Conservation (phyloP, 2,797 vertebrate species). For the Molossus molossus region DNA sequence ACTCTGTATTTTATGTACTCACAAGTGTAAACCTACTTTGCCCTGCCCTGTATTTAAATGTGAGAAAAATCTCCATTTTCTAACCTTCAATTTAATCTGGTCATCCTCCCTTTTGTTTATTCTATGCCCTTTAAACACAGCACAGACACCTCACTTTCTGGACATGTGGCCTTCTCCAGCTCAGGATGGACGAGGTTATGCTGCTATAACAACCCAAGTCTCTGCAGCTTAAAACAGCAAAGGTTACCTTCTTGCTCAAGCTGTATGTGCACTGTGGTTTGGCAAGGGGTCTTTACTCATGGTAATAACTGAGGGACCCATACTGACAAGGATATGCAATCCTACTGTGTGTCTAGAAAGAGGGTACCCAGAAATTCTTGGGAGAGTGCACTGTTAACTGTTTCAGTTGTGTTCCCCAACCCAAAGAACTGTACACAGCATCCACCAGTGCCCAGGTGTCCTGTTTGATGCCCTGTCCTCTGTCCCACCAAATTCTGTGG, state of each 20-base stretch:
- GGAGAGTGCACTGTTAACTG: not conserved
- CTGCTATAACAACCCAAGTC: not conserved
- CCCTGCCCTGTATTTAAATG: not conserved
- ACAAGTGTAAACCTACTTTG: not conserved
- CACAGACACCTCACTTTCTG: not conserved
- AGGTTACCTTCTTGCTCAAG: not conserved
- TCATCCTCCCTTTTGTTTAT: not conserved
- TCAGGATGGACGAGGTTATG: not conserved
- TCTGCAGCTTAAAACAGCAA: not conserved
- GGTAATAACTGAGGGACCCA: not conserved
- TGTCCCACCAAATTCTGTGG: fast-evolving
- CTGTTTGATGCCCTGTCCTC: not conserved
- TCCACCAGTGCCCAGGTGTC: fast-evolving
- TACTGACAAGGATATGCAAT: not conserved
- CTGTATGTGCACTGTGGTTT: fast-evolving
- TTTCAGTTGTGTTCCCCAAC: not conserved
- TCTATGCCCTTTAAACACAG: not conserved
- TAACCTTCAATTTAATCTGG: not conserved
- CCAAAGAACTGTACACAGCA: not conserved
- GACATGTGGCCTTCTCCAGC: not conserved
- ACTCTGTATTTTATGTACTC: not conserved
- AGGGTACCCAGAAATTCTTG: not conserved
- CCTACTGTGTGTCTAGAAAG: not conserved
- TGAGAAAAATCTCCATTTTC: not conserved
- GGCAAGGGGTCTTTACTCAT: not conserved